Conservation (phyloP, 1,140 invertebrate species). For the Drosophila trapezifrons region DNA sequence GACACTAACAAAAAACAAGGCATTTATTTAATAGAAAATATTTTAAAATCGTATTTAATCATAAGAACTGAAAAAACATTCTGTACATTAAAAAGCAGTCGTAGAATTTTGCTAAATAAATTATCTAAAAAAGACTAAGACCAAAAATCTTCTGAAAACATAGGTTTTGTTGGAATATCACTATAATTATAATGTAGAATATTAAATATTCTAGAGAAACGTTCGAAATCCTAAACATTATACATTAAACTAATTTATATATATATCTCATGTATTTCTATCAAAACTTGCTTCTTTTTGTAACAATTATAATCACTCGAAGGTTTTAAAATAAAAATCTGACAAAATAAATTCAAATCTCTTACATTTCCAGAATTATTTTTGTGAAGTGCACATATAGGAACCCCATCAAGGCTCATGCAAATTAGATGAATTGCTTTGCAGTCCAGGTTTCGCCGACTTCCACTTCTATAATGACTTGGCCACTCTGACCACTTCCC, state of each 20-base stretch:
- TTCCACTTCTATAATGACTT: conserved; percentile 68
- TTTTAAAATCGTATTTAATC: background rate
- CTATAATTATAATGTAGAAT: too few relatives aligned
- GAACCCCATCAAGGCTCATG: conserved; percentile 66
- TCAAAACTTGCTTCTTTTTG: too few relatives aligned
- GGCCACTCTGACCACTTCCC: conserved; percentile 57
- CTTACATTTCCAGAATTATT: background rate
- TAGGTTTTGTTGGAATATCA: too few relatives aligned
- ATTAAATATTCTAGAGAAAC: background rate
- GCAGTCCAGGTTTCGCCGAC: conserved; percentile 70
- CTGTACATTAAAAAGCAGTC: background rate
- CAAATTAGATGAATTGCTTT: conserved; percentile 84
- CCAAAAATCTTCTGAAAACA: too few relatives aligned
- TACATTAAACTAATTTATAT: too few relatives aligned
- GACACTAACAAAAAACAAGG: too few relatives aligned
- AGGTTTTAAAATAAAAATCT: too few relatives aligned
- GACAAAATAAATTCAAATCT: background rate
- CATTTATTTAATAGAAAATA: too few relatives aligned
- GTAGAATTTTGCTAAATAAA: background rate
- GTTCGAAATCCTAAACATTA: too few relatives aligned
- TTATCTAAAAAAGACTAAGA: background rate
- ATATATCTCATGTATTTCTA: too few relatives aligned
- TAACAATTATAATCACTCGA: too few relatives aligned
- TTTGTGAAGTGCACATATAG: conserved; percentile 32
- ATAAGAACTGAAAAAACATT: background rate